Base-by-base conservation (phyloP, 2,113 vertebrate species). In the Lethenteron reissneri region DNA sequence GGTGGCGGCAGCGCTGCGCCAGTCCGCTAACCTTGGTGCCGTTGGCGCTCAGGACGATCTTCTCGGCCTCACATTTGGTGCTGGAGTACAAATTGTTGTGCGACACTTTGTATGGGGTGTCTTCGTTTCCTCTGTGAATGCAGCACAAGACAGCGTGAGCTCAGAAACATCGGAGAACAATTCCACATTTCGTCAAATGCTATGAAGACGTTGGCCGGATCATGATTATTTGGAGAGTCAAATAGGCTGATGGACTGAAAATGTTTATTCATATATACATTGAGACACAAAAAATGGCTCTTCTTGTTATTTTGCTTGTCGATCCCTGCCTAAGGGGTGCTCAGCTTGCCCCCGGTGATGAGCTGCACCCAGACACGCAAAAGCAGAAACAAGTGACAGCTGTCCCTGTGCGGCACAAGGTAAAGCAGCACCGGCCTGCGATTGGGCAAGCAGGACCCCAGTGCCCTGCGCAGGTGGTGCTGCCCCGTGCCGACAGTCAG, bases 61-160 rank as follows among this genome's bases (percentile, higher is more conserved):
- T 77, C 75, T 80, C 76, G 2, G 76, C 77, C 57, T 7, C 17
- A 21, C 73, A 73, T 59, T 79, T 76, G 56, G 78, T 78, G 74
- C 76, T 80, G 58, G 76, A 76, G 1, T 78, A 79, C 58, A 72
- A 73, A 71, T 80, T 71, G 73, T 76, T 75, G 70, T 73, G 74
- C 13, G 78, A 75, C 13, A 78, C 77, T 0, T 11, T n/a, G 70
- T 75, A 77, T 11, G 64, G 8, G 1, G 74, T 75, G 71, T 79
- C 76, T 70, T 80, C 76, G 1, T 76, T 74, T 12, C 74, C 74
- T 14, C 80, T 80, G 76, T 41, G 41, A 41, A 41, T 41, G 41
- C 6, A 41, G 41, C 41, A 41, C 41, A 41, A 41, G 7, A 41
- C 41, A 41, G 41, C 2, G 41, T 41, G 4, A 41, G 41, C 5